phyloP scores from a whole-genome alignment of 2,888 invertebrate species.

The Chloroclysta siterata region DNA sequence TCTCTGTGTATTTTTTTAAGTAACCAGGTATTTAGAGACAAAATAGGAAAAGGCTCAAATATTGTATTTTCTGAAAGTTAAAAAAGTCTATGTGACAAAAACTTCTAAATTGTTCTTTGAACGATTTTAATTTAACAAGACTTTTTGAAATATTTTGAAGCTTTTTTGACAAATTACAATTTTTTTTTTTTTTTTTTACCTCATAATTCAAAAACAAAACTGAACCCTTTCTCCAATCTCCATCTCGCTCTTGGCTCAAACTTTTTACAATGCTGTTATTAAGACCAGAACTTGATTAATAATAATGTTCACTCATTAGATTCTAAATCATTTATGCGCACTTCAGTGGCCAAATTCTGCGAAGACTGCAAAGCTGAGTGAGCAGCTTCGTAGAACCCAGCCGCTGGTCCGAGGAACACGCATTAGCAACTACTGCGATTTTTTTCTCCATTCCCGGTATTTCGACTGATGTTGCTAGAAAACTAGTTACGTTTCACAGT shows the following conservation, averaged over 20 bases:
- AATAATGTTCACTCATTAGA: constrained; percentile 44
- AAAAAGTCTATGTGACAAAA: too few species aligned
- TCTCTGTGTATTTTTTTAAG: too few species aligned
- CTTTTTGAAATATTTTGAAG: too few species aligned
- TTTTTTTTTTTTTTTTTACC: too few species aligned
- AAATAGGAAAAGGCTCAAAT: too few species aligned
- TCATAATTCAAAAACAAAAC: too few species aligned
- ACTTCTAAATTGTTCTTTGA: too few species aligned
- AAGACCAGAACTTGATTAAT: constrained; percentile 48
- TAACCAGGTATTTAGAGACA: too few species aligned
- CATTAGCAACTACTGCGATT: constrained; percentile 29
- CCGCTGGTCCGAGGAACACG: constrained; percentile 53
- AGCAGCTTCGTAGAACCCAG: constrained; percentile 52
- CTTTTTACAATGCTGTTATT: constrained; percentile 37
- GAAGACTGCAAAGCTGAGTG: constrained; percentile 47
- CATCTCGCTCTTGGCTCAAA: constrained; percentile 41
- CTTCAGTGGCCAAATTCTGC: constrained; percentile 52
- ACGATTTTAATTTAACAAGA: too few species aligned
- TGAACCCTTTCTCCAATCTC: constrained; percentile 32
- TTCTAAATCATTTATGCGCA: constrained; percentile 42
- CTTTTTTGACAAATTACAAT: too few species aligned
- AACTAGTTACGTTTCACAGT: constrained; percentile 54
- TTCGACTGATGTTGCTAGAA: constrained; percentile 52
- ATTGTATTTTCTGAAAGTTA: too few species aligned
- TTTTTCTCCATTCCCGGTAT: constrained; percentile 50